These are phyloP conservation scores for Cyrtonyx montezumae DNA, from an alignment of 2,113 vertebrate genomes.

Conservation along the genomic window DNA sequence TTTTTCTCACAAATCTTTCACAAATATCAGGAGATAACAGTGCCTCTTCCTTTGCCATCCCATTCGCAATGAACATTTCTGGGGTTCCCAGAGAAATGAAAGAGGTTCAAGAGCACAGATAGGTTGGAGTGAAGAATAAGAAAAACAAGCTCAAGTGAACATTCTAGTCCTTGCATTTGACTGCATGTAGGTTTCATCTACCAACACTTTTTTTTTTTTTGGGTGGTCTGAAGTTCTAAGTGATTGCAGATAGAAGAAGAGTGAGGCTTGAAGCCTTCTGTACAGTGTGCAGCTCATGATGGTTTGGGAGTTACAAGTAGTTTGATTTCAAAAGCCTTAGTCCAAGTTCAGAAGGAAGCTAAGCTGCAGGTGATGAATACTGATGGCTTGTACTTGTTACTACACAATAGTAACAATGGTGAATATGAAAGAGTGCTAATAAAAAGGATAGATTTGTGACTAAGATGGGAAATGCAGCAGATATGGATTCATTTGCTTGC, in stretches of 20 bases:
- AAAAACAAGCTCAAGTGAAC: constrained; percentile 40
- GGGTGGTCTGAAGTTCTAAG: constrained; percentile 57
- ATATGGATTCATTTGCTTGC: not conserved
- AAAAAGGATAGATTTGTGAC: constrained; percentile 43
- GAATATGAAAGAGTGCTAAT: constrained; percentile 45
- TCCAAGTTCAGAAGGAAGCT: constrained; percentile 56
- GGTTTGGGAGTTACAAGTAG: constrained; percentile 54
- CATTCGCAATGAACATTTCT: constrained; percentile 21
- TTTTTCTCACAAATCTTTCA: constrained; percentile 16
- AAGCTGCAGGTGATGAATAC: constrained; percentile 55
- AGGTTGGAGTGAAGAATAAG: constrained; percentile 41
- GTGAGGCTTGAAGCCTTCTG: constrained; percentile 37
- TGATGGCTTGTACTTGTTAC: constrained; percentile 46
- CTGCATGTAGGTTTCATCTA: constrained; percentile 1
- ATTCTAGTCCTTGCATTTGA: constrained; percentile 26
- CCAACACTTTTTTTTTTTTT: not conserved
- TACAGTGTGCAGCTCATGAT: constrained; percentile 1
- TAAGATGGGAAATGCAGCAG: constrained; percentile 35
- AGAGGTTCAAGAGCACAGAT: not conserved
- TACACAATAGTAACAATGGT: constrained; percentile 52
- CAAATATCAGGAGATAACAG: not conserved
- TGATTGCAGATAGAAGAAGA: constrained; percentile 48
- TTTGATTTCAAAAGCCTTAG: constrained; percentile 38
- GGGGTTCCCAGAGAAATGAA: constrained; percentile 1
- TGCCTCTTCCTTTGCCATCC: not conserved